Evolutionary conservation across 2,797 vertebrate species (phyloP), one percentile per base, ranked within the genome.

Genomic region (Hyperoplus immaculatus): DNA sequence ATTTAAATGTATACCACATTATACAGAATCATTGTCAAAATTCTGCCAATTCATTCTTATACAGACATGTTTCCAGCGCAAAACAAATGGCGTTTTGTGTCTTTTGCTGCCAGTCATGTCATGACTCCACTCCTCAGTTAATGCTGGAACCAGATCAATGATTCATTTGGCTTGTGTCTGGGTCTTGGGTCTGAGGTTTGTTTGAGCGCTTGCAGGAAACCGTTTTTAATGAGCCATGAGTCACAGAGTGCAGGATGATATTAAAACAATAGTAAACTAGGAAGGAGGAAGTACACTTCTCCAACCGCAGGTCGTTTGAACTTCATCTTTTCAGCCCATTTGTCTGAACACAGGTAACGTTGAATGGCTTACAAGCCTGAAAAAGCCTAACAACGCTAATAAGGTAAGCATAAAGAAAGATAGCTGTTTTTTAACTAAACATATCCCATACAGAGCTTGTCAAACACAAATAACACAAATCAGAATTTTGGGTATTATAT

Each of bases 141-240:
- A 42, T n/a, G 51, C n/a, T 21, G 16, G 42, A 15, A 53, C 13
- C 4, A 77, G 62, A 62, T 85, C 74, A 85, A 81, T 82, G 60
- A 88, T 86, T 73, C 78, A 69, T 14, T 63, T 13, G 43, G 8
- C 50, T 68, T 41, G 58, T 53, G 56, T 66, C 65, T 55, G 47
- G 21, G 18, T 39, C 16, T n/a, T n/a, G n/a, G n/a, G n/a, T n/a
- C n/a, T 72, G 12, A 29, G 68, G 16, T 8, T 63, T 67, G 46
- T 59, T 10, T 41, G 50, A 62, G 45, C 62, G 54, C 51, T 55
- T 57, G 36, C 39, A 57, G 50, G 62, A 72, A 71, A 70, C 16
- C 29, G 16, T 43, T 43, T 41, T 76, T 13, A 55, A 53, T 56
- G 38, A 57, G 41, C 39, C 18, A n/a, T 50, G 11, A 69, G 56